A percentile compares a stretch with the other conserved stretches of the same genome.
Evolutionary conservation across 2,797 vertebrate species (phyloP).

Genomic region (Lepidocolaptes lacrymiger): DNA sequence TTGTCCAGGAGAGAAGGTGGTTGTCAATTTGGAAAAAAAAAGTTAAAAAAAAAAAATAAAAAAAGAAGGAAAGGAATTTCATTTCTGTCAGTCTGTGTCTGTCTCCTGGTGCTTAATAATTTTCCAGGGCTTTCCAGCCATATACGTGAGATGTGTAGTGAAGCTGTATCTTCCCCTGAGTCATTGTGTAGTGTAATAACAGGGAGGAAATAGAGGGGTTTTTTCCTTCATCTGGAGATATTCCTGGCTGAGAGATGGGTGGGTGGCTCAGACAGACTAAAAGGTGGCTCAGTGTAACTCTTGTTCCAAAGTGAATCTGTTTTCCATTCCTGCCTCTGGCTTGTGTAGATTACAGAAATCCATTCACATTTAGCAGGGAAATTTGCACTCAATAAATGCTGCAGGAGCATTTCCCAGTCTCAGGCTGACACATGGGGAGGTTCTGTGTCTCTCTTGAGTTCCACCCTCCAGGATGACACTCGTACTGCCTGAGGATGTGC

Average conservation of each 20-base stretch:
- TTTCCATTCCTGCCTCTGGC: not conserved
- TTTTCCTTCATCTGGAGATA: not conserved
- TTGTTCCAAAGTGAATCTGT: not conserved
- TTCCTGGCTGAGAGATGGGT: not conserved
- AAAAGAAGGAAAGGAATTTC: not conserved
- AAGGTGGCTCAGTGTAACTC: not conserved
- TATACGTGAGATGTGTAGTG: rapidly evolving
- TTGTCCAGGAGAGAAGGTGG: not conserved
- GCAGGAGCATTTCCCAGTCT: not conserved
- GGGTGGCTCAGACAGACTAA: not conserved
- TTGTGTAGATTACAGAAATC: not conserved
- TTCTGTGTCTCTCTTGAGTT: not conserved
- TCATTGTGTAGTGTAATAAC: too few relatives aligned
- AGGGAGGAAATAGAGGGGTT: not conserved
- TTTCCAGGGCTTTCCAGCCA: not conserved
- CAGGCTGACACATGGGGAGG: not conserved
- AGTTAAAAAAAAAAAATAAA: not conserved
- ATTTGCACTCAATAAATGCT: not conserved
- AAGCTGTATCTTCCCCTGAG: not conserved
- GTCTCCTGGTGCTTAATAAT: not conserved
- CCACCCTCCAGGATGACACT: not conserved
- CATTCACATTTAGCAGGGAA: not conserved
- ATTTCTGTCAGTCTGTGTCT: not conserved
- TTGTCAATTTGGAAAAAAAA: not conserved
- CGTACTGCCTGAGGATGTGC: rapidly evolving